Percentiles rank a stretch among this genome's conserved stretches.
These are phyloP conservation scores for Spilogale gracilis DNA, from an alignment of 2,113 vertebrate genomes.

Conservation along the genomic window DNA sequence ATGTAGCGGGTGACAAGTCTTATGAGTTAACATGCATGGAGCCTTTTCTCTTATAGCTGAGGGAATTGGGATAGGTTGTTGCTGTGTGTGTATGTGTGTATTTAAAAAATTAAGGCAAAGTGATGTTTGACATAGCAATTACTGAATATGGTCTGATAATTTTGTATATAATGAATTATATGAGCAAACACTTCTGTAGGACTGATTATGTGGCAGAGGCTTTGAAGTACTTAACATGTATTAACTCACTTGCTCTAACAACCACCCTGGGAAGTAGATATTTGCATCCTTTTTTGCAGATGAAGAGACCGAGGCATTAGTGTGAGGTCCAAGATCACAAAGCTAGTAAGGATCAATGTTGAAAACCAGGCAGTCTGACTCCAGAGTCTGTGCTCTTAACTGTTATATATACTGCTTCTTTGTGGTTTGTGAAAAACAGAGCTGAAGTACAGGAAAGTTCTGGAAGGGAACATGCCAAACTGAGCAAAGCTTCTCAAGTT, in stretches of 20 bases:
- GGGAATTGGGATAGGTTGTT: background rate
- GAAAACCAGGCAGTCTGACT: background rate
- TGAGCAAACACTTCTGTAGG: background rate
- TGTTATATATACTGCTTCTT: background rate
- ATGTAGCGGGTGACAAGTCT: background rate
- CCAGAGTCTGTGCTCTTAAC: background rate
- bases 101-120: background rate
- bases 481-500: background rate
- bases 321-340: background rate
- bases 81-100: background rate
- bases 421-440: background rate
- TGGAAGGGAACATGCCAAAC: background rate
- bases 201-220: background rate
- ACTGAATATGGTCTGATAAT: background rate
- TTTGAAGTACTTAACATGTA: background rate
- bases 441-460: background rate
- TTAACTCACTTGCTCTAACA: background rate
- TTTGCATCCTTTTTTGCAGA: background rate
- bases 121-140: background rate
- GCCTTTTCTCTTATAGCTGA: background rate
- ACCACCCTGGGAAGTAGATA: background rate
- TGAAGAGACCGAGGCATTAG: background rate
- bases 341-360: background rate
- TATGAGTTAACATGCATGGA: background rate
- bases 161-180: background rate